Conservation (phyloP, 64 coral and sea anemone genomes). For the Astreopora myriophthalma region DNA sequence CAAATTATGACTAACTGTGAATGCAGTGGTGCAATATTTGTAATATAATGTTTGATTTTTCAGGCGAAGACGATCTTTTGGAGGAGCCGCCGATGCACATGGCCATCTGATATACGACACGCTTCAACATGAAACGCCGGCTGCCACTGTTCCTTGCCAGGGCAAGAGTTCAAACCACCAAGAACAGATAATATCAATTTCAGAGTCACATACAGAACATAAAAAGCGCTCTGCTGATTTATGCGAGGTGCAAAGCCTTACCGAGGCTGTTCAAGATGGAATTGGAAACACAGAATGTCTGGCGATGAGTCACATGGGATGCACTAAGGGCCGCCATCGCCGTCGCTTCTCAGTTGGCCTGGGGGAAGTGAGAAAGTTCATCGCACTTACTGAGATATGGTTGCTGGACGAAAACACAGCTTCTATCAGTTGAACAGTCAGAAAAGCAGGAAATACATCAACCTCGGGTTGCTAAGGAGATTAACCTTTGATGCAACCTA, state of each 20-base stretch:
- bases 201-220: not conserved
- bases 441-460: too few relatives aligned
- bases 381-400: not conserved
- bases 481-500: too few relatives aligned
- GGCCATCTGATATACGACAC: not conserved
- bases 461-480: too few relatives aligned
- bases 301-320: too few relatives aligned
- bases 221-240: not conserved
- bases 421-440: not conserved
- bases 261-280: not conserved
- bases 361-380: conserved; percentile 1
- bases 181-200: not conserved
- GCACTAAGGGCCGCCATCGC: not conserved
- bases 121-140: not conserved
- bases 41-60: not conserved
- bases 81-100: not conserved
- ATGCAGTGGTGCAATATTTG: too few relatives aligned
- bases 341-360: conserved; percentile 2
- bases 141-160: not conserved
- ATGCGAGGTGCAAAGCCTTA: not conserved
- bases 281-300: too few relatives aligned
- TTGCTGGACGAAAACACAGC: not conserved
- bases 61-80: not conserved
- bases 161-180: not conserved
- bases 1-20: too few relatives aligned